Conservation (phyloP, 2,888 invertebrate species). For the Heliconius erato region DNA sequence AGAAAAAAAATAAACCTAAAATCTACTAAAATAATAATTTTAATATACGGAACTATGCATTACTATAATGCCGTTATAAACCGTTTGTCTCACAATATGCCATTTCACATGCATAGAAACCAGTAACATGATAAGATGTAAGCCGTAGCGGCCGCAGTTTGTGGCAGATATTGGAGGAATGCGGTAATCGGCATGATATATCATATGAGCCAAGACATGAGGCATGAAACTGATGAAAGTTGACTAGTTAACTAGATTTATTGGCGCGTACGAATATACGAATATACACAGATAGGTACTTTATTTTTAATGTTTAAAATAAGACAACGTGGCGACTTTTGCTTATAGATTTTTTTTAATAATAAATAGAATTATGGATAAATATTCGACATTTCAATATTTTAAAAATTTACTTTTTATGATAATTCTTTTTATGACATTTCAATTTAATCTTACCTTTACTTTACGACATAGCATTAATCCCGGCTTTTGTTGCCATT, state of each 20-base stretch:
- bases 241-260: slow-evolving; percentile 29
- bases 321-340: not conserved
- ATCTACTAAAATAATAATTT: not conserved
- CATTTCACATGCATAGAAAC: slow-evolving; percentile 45
- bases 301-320: not conserved
- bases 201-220: slow-evolving; percentile 30
- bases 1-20: not conserved
- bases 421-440: too few relatives aligned
- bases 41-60: too few relatives aligned
- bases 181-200: slow-evolving; percentile 41
- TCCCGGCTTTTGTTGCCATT: too few relatives aligned
- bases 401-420: too few relatives aligned
- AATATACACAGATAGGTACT: not conserved
- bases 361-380: not conserved
- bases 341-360: not conserved
- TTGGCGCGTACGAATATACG: slow-evolving; percentile 11
- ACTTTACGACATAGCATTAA: too few relatives aligned
- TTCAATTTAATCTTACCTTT: too few relatives aligned
- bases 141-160: slow-evolving; percentile 43
- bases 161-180: slow-evolving; percentile 44
- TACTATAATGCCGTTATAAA: slow-evolving; percentile 24
- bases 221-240: slow-evolving; percentile 45
- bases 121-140: slow-evolving; percentile 43
- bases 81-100: slow-evolving; percentile 36
- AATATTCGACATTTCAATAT: not conserved